Conservation (phyloP, 2,888 invertebrate species). For the Aspidiotus destructor region DNA sequence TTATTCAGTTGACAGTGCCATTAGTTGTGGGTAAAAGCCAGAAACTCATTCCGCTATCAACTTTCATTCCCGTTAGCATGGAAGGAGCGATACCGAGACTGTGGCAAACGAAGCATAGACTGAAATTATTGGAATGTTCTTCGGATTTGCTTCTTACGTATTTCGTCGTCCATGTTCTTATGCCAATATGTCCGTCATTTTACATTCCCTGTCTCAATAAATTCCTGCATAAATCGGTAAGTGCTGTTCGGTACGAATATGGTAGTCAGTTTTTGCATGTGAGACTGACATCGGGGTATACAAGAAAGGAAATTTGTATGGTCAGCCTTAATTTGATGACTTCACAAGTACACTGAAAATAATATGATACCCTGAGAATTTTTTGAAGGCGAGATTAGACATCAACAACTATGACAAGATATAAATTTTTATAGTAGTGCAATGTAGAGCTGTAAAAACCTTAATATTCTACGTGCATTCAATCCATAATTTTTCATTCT, state of each 20-base stretch:
- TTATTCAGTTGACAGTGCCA: conserved; percentile 37
- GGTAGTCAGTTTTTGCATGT: too few species aligned
- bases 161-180: conserved; percentile 44
- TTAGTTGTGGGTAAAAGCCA: conserved; percentile 40
- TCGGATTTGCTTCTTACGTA: conserved; percentile 47
- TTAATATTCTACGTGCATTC: too few species aligned
- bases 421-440: too few species aligned
- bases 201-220: conserved; percentile 35
- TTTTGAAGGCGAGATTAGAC: too few species aligned
- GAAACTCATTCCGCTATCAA: conserved; percentile 41
- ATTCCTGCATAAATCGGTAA: conserved; percentile 37
- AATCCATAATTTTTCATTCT: neutral
- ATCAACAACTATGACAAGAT: too few species aligned
- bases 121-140: conserved; percentile 45
- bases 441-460: too few species aligned
- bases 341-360: too few species aligned
- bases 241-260: too few species aligned
- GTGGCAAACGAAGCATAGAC: conserved; percentile 47
- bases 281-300: too few species aligned
- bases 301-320: too few species aligned
- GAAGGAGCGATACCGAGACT: conserved; percentile 51
- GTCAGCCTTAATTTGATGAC: too few species aligned
- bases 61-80: conserved; percentile 46
- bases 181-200: conserved; percentile 36
- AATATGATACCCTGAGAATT: too few species aligned